Base-by-base conservation (phyloP, 2,888 invertebrate genomes). In the Volucella bombylans region DNA sequence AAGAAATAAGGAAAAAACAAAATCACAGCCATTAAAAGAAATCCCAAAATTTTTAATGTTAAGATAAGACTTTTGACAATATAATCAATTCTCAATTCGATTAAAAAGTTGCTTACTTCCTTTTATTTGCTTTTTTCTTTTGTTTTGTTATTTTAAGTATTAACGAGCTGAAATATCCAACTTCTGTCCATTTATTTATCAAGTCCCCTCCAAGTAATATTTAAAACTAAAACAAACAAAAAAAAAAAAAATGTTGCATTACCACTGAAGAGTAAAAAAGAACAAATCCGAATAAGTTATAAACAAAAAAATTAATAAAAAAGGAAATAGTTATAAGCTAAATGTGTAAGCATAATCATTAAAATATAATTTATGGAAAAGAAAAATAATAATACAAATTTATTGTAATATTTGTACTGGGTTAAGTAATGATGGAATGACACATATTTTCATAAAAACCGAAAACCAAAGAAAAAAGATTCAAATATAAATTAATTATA, bases 61-160 rank as follows among this genome's bases (percentile, higher is more conserved):
- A 86, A 86, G 86, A 82, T 86, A 86, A 61, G 86, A 86, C 85
- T 86, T 86, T 86, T 86, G 86, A 86, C 86, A 86, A 86, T 86
- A 86, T 86, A 86, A 73, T 73, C 82, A 82, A 86, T 69, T 82
- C 77, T 72, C 78, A 86, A 86, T 78, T 86, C 77, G 82, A 86
- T 69, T 81, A 78, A 80, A 81, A 72, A 81, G 76, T 59, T 76
- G 67, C 57, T 57, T 45, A 31, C 31, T 31, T 6, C 31, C 31
- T 31, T 23, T 23, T 23, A 23, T 23, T 23, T 23, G 23, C 18
- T 23, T 23, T 23, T 31, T 31, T 31, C 4, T 31, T n/a, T n/a
- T n/a, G n/a, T n/a, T n/a, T n/a, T n/a, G n/a, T n/a, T n/a, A 0
- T 31, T 31, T 23, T 0, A 31, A 31, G 6, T 31, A 31, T 31